Base-by-base conservation (phyloP, 2,113 vertebrate genomes). In the Heterochromis multidens region DNA sequence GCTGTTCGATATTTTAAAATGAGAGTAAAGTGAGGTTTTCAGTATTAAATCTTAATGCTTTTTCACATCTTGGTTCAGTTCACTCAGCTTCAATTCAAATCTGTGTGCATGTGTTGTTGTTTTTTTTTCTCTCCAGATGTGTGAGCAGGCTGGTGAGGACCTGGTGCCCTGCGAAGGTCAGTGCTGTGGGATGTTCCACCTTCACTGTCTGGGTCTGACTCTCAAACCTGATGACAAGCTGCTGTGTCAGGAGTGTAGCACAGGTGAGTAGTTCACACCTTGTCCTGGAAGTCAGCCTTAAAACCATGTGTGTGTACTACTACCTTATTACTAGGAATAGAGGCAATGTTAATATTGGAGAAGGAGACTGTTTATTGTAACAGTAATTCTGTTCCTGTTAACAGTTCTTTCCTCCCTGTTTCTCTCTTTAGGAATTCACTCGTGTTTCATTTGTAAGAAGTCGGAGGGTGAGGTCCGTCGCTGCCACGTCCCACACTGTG, bases 361-460 rank as follows among this genome's bases (percentile, higher is more conserved):
- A 12, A 52, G 17, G 27, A 31, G 27, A 54, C 27, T 0, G 46
- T 77, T 77, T 56, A 2, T 37, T 13, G 29, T 58, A 57, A 35
- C 31, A 25, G 12, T 33, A 54, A 52, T 54, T 52, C 27, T 43
- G 35, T 67, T 70, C 14, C 37, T 9, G 1, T 70, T 70, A 25
- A 19, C 6, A 19, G 31, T 33, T 33, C 46, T 52, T 29, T 35
- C 12, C 23, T 61, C 21, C 33, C 29, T 0, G 12, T 27, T 29
- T 60, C 14, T 37, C 4, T 27, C 31, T 85, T 83, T 46, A 99
- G 98, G 98, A 79, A 72, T 97, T 21, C 99, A 98, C 87, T 91
- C 96, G 0, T 99, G 99, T 83, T 99, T 99, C 82, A 95, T 95
- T 84, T 99, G 99, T 79, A 99, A 99, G 93, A 95, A 96, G 92